Percentiles rank a stretch among this genome's conserved stretches.
phyloP scores from a whole-genome alignment of 2,797 vertebrate species.

The Coranthus polyacanthus region DNA sequence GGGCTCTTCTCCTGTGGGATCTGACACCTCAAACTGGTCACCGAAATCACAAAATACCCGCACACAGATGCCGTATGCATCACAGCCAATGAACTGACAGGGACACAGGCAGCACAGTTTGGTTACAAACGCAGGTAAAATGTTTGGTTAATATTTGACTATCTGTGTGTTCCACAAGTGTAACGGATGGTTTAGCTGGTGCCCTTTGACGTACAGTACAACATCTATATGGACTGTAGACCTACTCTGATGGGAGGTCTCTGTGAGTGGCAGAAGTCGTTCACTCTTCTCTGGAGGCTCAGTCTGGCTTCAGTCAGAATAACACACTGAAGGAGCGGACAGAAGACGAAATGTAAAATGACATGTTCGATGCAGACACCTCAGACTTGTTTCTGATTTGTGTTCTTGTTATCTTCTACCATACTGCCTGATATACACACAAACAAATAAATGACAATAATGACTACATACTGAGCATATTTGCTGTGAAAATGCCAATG shows the following conservation, averaged over 20 bases:
- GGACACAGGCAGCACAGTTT: constrained; percentile 5
- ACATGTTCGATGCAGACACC: no score
- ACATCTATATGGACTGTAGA: neutral
- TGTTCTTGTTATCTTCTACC: no score
- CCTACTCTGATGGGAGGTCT: constrained; percentile 94
- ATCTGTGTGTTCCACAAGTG: neutral
- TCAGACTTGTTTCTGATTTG: no score
- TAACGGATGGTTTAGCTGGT: neutral
- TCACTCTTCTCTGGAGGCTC: constrained; percentile 90
- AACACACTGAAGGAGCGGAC: constrained; percentile 89
- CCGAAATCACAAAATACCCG: constrained; percentile 98
- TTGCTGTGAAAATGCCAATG: no score
- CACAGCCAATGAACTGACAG: constrained; percentile 92
- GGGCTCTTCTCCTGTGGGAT: constrained; percentile 96
- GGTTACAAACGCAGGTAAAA: neutral
- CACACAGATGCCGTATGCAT: constrained; percentile 92
- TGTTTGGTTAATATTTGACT: constrained; percentile 7
- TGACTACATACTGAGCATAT: no score
- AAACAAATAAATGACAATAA: no score
- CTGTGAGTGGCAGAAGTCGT: constrained; percentile 93
- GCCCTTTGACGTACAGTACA: neutral
- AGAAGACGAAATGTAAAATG: neutral
- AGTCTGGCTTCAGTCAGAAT: constrained; percentile 93
- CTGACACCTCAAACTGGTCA: constrained; percentile 94
- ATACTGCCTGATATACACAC: no score